Evolutionary conservation across 2,113 vertebrate genomes (phyloP).

Genomic region (Chloropsis hardwickii): DNA sequence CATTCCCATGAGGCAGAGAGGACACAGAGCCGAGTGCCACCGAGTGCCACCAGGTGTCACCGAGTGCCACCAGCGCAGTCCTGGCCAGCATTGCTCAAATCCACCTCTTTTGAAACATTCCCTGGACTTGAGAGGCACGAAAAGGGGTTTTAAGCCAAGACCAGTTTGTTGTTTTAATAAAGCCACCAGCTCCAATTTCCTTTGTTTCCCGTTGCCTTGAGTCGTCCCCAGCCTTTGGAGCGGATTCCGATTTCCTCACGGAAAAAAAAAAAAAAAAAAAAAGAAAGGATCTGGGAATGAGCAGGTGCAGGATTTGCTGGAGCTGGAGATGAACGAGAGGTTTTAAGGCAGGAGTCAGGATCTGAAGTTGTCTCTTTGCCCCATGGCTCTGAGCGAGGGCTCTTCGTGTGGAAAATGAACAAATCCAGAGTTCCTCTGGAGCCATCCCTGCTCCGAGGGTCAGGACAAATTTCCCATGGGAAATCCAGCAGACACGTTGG

Average conservation of each 20-base stretch:
- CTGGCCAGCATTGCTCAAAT: constrained; percentile 25
- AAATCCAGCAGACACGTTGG: not conserved
- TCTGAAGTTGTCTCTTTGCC: constrained; percentile 49
- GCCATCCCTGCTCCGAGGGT: not conserved
- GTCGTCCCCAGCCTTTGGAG: constrained; percentile 21
- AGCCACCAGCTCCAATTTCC: constrained; percentile 2
- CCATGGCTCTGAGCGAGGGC: constrained; percentile 26
- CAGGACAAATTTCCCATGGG: not conserved
- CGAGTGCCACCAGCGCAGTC: not conserved
- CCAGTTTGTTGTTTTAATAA: constrained; percentile 38
- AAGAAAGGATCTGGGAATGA: not conserved
- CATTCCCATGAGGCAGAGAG: constrained; percentile 69
- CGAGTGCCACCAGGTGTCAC: not conserved
- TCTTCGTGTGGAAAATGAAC: not conserved
- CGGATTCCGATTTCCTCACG: not conserved
- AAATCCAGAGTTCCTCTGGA: not conserved
- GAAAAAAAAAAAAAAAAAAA: not conserved
- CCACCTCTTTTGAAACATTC: constrained; percentile 55
- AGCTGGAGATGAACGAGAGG: not conserved
- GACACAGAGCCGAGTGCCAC: not conserved
- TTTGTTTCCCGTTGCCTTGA: not conserved
- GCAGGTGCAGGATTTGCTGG: constrained; percentile 18
- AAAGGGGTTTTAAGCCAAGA: constrained; percentile 34
- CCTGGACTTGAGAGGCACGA: constrained; percentile 70
- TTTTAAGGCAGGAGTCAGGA: constrained; percentile 62